Base-by-base conservation (phyloP, 2,797 vertebrate species). In the Enteromius viviparus region DNA sequence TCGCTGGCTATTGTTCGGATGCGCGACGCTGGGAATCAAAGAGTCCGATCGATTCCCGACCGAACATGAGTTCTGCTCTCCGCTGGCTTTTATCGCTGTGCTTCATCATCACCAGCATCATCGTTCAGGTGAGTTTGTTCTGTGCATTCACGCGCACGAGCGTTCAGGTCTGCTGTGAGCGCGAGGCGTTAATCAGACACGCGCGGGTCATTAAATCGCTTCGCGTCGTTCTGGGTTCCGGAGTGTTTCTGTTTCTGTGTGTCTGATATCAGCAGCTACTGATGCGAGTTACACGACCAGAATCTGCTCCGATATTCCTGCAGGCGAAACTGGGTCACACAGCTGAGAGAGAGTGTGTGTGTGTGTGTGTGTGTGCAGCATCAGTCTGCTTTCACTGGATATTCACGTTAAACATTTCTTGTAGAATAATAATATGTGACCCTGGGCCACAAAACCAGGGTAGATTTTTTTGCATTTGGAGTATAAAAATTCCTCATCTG, bases 1-100 rank as follows among this genome's bases (percentile, higher is more conserved):
- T 84, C 78, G 85, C 83, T 87, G 92, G 92, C 92, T 93, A 93
- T 95, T 95, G 94, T 95, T 93, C 91, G 91, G 91, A 93, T 91
- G 92, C 87, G 89, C 90, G 89, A 90, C 90, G 76, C 82, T 55
- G 90, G 87, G 69, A 75, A 82, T 77, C 76, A 80, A 69, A 87
- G 88, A 80, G 76, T 26, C 32, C 78, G 65, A 58, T 32, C 29
- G n/a, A 70, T 80, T 70, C 78, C 78, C 65, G 65, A 76, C 82
- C 58, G 72, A 89, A 82, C 79, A 87, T 85, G 78, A 75, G 45
- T 88, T 60, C 71, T 64, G 34, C 60, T 49, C 64, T 68, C 23
- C 51, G 75, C 29, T 51, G 58, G 62, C 42, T 55, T 53, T 42
- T 23, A 42, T 64, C 45, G 74, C 76, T 45, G 3, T 68, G 65